These are phyloP conservation scores for Ceryle rudis DNA, from an alignment of 2,797 vertebrate genomes.

Conservation along the genomic window DNA sequence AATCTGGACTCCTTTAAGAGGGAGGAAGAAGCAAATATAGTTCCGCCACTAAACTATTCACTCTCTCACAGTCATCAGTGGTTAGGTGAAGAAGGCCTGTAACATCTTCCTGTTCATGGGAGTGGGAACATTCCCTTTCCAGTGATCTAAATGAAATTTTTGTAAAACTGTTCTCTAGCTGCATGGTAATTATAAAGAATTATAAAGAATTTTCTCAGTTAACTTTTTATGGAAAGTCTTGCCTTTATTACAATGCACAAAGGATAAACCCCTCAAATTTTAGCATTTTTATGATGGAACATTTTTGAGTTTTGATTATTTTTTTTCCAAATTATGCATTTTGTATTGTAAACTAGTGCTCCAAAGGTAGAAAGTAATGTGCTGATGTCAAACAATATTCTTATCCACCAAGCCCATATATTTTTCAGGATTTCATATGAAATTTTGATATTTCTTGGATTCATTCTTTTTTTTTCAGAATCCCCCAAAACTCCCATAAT, in stretches of 20 bases:
- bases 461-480: neutral
- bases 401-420: neutral
- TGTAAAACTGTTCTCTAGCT: neutral
- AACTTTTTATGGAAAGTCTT: neutral
- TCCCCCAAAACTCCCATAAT: rapidly evolving
- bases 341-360: neutral
- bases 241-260: neutral
- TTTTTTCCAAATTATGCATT: rapidly evolving
- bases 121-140: neutral
- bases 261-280: neutral
- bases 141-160: neutral
- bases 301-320: neutral
- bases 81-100: neutral
- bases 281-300: neutral
- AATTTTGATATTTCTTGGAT: neutral
- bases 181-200: neutral
- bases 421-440: neutral
- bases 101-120: neutral
- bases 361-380: neutral
- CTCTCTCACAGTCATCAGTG: neutral
- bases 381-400: neutral
- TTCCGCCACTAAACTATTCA: neutral
- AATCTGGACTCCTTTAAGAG: neutral
- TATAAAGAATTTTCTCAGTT: neutral
- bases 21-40: neutral